phyloP scores from a whole-genome alignment of 2,888 invertebrate genomes.

The Phlogophora meticulosa region DNA sequence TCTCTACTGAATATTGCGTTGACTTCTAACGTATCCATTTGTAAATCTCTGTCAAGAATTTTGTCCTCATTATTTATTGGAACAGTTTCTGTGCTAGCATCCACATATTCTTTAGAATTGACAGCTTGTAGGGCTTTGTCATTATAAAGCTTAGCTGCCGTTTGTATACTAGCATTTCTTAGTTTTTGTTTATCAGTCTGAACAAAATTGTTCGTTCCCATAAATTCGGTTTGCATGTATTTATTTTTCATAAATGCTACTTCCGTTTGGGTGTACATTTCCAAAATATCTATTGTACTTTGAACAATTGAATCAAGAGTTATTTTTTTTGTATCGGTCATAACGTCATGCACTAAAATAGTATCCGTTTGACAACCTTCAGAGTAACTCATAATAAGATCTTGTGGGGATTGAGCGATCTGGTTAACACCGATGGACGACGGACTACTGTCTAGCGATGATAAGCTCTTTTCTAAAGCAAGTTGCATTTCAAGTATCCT shows the following conservation, averaged over 20 bases:
- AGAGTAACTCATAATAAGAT: constrained; percentile 78
- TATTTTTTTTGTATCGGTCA: constrained; percentile 83
- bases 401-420: constrained; percentile 84
- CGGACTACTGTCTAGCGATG: constrained; percentile 80
- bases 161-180: constrained; percentile 79
- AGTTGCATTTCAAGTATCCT: constrained; percentile 87
- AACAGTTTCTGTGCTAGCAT: constrained; percentile 77
- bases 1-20: constrained; percentile 70
- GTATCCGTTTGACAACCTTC: constrained; percentile 87
- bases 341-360: constrained; percentile 82
- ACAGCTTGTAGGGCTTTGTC: constrained; percentile 77
- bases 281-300: constrained; percentile 76
- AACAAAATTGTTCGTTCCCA: constrained; percentile 71
- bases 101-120: constrained; percentile 67
- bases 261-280: constrained; percentile 86
- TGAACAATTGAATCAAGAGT: constrained; percentile 84
- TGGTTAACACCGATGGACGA: constrained; percentile 84
- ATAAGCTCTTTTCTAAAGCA: constrained; percentile 83
- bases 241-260: constrained; percentile 82
- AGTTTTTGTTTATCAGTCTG: constrained; percentile 83
- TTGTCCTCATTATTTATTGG: constrained; percentile 46
- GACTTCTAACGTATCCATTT: constrained; percentile 53
- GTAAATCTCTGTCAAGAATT: constrained; percentile 62
- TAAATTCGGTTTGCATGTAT: constrained; percentile 78
- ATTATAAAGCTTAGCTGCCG: constrained; percentile 71